These are phyloP conservation scores for Gasterosteus nipponicus DNA, from an alignment of 2,113 vertebrate species.

Conservation along the genomic window DNA sequence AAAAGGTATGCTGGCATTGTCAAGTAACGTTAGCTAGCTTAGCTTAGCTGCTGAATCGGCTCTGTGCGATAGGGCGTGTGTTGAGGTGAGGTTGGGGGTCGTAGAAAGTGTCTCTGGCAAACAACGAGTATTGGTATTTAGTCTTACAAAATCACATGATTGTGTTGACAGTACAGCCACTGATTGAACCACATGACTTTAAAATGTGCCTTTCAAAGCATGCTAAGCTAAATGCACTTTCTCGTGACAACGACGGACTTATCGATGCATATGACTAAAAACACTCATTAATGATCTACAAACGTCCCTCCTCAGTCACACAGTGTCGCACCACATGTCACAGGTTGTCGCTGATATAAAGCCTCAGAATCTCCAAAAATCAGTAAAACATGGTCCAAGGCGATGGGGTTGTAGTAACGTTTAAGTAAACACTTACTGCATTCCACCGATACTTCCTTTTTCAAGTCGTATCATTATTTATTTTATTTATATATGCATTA, in stretches of 20 bases:
- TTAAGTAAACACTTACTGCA: neutral
- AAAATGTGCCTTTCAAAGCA: neutral
- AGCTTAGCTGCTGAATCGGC: conserved; percentile 60
- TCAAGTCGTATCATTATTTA: neutral
- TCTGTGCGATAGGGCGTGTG: conserved; percentile 62
- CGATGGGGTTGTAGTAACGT: neutral
- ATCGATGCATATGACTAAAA: conserved; percentile 5
- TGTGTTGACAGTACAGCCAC: neutral
- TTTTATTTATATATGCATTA: neutral
- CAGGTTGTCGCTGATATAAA: neutral
- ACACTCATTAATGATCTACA: neutral
- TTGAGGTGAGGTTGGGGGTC: conserved; percentile 74
- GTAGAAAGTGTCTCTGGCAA: conserved; percentile 41
- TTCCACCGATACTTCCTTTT: neutral
- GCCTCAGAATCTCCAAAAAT: neutral
- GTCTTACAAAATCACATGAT: fast-evolving
- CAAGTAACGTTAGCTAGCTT: conserved; percentile 48
- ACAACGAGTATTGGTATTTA: neutral
- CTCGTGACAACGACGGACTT: neutral
- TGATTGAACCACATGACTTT: fast-evolving
- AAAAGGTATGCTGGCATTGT: conserved; percentile 57
- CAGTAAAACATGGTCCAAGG: neutral
- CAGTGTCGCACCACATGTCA: neutral
- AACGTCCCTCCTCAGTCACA: neutral
- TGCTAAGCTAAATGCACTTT: conserved; percentile 7